A percentile compares a stretch with the other conserved stretches of the same genome.
These are phyloP conservation scores for Galago senegalensis DNA, from an alignment of 2,797 vertebrate species.

Conservation along the genomic window DNA sequence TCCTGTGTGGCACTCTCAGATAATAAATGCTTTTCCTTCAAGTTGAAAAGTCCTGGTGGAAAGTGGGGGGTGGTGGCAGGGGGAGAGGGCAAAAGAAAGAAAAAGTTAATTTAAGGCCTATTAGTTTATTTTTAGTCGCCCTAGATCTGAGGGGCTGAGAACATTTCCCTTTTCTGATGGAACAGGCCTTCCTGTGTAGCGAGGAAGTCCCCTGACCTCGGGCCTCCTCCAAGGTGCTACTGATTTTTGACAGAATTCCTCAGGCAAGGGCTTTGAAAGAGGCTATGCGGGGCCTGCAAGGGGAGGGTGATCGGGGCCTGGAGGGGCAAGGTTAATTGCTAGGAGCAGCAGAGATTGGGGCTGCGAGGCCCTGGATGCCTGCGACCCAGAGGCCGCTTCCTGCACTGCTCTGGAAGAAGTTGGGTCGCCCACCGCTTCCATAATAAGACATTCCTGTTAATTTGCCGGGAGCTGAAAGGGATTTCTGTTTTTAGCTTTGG, in stretches of 20 bases:
- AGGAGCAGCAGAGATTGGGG: slow-evolving; percentile 90
- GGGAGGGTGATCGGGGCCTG: slow-evolving; percentile 58
- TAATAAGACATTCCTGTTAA: slow-evolving; percentile 92
- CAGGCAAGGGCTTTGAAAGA: slow-evolving; percentile 91
- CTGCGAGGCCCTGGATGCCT: slow-evolving; percentile 86
- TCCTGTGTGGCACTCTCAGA: slow-evolving; percentile 90
- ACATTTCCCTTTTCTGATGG: slow-evolving; percentile 95
- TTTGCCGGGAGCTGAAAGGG: slow-evolving; percentile 93
- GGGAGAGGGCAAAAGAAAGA: slow-evolving; percentile 76
- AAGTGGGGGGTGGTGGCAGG: slow-evolving; percentile 52
- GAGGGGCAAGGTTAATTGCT: slow-evolving; percentile 90
- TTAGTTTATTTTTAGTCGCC: slow-evolving; percentile 93
- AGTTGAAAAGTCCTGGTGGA: slow-evolving; percentile 86
- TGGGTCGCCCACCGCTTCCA: slow-evolving; percentile 91
- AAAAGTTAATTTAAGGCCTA: slow-evolving; percentile 91
- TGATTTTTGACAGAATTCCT: slow-evolving; percentile 93
- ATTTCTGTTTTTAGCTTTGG: slow-evolving; percentile 91
- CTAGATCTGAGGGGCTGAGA: slow-evolving; percentile 91
- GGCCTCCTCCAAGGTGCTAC: slow-evolving; percentile 91
- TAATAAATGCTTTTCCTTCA: slow-evolving; percentile 91
- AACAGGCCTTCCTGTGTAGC: slow-evolving; percentile 94
- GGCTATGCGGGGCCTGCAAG: slow-evolving; percentile 65
- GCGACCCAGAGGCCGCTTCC: slow-evolving; percentile 94
- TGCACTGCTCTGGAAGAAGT: slow-evolving; percentile 90
- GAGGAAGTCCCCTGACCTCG: slow-evolving; percentile 95